Evolutionary conservation across 35 echinoderm and acorn worm genomes (phyloP), one percentile per base, ranked within the genome.

Genomic region (Strongylocentrotus purpuratus): DNA sequence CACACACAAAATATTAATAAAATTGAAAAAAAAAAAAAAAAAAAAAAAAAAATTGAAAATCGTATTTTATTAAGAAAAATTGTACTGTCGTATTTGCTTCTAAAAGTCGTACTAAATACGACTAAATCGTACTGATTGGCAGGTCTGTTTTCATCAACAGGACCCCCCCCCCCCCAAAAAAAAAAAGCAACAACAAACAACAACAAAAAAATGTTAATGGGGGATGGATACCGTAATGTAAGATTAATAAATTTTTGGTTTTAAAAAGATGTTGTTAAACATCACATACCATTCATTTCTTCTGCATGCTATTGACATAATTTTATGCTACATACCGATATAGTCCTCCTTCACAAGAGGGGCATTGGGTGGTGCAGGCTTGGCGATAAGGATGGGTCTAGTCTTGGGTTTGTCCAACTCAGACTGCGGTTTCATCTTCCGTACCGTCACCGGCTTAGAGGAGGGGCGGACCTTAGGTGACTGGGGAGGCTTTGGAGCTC

Each of bases 321-420:
- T n/a, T 18, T 58, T 47, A 33, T 33, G 47, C 85, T 58, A 59
- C 95, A n/a, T 92, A 99, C 98, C 97, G 35, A 88, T 48, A 50
- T 86, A 99, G 55, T 99, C 98, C 22, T 96, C 92, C 33, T 45
- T 90, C 86, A 96, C 97, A 33, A 99, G 93, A 85, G 97, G 92
- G 78, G 96, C 98, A 96, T 95, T 33, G 22, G 97, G 97, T 31
- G 97, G 97, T 55, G 98, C 98, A 85, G 98, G 98, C 95, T 99
- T 97, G 25, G 98, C 98, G 31, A 99, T 95, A n/a, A 97, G 91
- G 28, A 99, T 96, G 14, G 88, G 92, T 95, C 95, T 99, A 2
- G 71, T 96, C 55, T 95, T 96, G 31, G 94, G 97, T 92, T 95
- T 94, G 88, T 96, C 97, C 31, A 97, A 85, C 46, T 99, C 97